Base-by-base conservation (phyloP, 2,113 vertebrate genomes). In the Epinephelus fuscoguttatus region DNA sequence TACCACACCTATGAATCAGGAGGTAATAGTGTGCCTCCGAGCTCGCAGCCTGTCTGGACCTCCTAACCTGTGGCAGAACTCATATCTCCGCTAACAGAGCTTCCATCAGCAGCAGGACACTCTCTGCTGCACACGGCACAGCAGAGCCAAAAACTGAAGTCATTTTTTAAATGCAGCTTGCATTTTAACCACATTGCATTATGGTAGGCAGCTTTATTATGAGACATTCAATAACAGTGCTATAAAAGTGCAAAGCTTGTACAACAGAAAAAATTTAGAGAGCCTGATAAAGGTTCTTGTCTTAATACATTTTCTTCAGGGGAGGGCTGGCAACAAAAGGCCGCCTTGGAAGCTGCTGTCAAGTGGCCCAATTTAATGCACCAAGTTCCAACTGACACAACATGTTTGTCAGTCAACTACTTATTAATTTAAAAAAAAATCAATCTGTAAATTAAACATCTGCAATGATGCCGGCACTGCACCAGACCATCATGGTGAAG, bases 1-100 rank as follows among this genome's bases (percentile, higher is more conserved):
- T 89, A 88, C 84, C 67, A 78, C 78, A 76, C 70, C 81, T 82
- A 89, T 93, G 87, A 91, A 94, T 93, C 91, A 92, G 80, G 70
- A 68, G 67, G 84, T 88, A 93, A 93, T 82, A 82, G 70, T 74
- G 64, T 85, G 78, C 59, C 72, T 84, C 42, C 17, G 4, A 50
- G 61, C 80, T 71, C 2, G 7, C 66, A 75, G 52, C 52, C 42
- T 61, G 74, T 87, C 75, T 85, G 86, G 81, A 81, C 79, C 83
- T 64, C 47, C 81, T 72, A 67, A 88, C 78, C 84, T 23, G 49
- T 77, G 80, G 85, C 56, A 69, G 76, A 69, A 70, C 61, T 85
- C 74, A 45, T 67, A 80, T 76, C 71, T 42, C 19, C 25, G 12
- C 71, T 57, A 80, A 67, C 81, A 81, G 10, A 77, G 75, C 78